Conservation (phyloP, 2,113 vertebrate species). For the Passer domesticus region DNA sequence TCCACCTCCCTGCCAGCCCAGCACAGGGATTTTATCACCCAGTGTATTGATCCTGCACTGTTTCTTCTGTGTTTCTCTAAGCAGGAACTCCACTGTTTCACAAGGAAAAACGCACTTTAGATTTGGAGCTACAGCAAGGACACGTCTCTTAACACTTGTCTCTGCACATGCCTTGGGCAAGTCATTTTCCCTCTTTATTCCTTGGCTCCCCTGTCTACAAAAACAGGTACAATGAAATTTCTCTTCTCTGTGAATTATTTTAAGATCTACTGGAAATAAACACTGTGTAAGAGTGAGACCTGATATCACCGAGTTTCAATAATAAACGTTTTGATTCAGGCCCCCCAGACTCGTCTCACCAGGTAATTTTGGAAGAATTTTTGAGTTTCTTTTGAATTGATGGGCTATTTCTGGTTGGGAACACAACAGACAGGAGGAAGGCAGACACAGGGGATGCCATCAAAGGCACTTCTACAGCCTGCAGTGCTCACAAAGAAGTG, state of each 20-base stretch:
- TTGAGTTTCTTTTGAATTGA: background rate
- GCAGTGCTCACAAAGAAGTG: background rate
- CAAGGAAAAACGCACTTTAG: background rate
- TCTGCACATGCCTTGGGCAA: constrained; percentile 32
- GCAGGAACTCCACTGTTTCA: background rate
- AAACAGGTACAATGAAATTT: background rate
- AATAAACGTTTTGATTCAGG: background rate
- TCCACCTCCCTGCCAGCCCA: background rate
- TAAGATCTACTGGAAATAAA: constrained; percentile 2
- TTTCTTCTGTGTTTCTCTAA: background rate
- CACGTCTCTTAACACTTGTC: background rate
- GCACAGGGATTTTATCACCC: background rate
- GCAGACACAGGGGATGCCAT: background rate
- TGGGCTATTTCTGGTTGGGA: background rate
- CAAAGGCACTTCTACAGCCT: background rate
- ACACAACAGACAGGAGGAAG: background rate
- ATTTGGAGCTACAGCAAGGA: background rate
- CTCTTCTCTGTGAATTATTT: background rate
- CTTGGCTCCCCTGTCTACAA: background rate
- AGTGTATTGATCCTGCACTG: accelerated
- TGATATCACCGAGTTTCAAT: background rate
- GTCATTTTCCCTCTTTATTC: constrained; percentile 28
- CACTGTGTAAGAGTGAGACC: background rate
- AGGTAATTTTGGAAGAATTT: background rate
- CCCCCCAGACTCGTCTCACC: background rate